Evolutionary conservation across 2,888 invertebrate genomes (phyloP).

Genomic region (Idaea biselata): DNA sequence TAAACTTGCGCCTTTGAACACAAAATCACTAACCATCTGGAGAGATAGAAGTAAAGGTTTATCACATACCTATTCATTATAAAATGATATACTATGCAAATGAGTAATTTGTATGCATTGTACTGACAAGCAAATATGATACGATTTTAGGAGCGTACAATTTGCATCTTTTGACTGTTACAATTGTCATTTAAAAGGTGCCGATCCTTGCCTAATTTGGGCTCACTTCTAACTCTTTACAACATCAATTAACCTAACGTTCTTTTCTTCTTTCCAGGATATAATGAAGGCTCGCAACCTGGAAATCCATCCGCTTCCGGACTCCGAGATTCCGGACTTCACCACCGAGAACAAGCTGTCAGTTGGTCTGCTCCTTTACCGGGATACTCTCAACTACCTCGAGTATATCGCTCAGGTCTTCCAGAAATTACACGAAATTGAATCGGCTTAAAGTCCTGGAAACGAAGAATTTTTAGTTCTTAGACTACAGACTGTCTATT

Average conservation of each 20-base stretch:
- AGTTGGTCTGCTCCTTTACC: conserved; percentile 54
- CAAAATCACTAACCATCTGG: too few relatives aligned
- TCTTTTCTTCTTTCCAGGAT: conserved; percentile 50
- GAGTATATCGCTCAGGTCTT: conserved; percentile 64
- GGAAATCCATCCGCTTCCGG: conserved; percentile 47
- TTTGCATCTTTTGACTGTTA: too few relatives aligned
- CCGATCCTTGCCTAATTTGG: background rate
- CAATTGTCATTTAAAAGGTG: background rate
- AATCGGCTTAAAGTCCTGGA: conserved; percentile 40
- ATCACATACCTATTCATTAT: too few relatives aligned
- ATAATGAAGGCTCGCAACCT: conserved; percentile 59
- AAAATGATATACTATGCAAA: too few relatives aligned
- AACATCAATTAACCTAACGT: conserved; percentile 10
- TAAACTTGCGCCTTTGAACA: too few relatives aligned
- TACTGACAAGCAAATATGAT: too few relatives aligned
- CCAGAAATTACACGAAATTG: conserved; percentile 49
- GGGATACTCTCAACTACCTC: conserved; percentile 67
- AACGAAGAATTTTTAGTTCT: background rate
- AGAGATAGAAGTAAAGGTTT: too few relatives aligned
- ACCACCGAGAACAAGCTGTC: conserved; percentile 40
- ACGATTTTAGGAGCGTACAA: too few relatives aligned
- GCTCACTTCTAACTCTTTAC: background rate
- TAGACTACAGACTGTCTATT: background rate
- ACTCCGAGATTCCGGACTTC: conserved; percentile 56
- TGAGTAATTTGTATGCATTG: too few relatives aligned